Evolutionary conservation across 2,797 vertebrate genomes (phyloP).

Genomic region (Xiphorhynchus erythropygius): DNA sequence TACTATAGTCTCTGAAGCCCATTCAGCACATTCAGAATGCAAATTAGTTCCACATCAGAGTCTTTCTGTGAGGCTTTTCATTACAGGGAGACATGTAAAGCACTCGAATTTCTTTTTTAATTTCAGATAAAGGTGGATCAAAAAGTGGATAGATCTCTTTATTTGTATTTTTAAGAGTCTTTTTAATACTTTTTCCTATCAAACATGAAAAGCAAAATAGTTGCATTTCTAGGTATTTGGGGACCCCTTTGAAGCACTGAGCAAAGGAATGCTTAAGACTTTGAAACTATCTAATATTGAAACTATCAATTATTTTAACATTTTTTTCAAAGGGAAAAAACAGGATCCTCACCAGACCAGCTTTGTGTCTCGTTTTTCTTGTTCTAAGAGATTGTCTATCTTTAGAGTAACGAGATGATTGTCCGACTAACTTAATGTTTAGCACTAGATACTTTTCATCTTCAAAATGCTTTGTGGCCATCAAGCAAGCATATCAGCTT

Average conservation of each 20-base stretch:
- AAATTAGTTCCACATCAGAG: constrained; percentile 39
- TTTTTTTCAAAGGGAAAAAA: constrained; percentile 53
- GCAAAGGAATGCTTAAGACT: constrained; percentile 39
- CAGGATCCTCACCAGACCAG: constrained; percentile 15
- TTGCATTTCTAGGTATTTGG: constrained; percentile 27
- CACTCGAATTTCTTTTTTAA: neutral
- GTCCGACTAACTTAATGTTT: neutral
- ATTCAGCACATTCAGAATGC: constrained; percentile 30
- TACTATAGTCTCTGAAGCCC: constrained; percentile 17
- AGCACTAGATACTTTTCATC: neutral
- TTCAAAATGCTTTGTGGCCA: constrained; percentile 3
- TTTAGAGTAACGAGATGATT: neutral
- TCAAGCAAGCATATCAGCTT: neutral
- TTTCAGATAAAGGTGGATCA: constrained; percentile 48
- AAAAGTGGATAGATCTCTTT: constrained; percentile 19
- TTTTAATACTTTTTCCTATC: constrained; percentile 17
- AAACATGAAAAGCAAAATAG: constrained; percentile 29
- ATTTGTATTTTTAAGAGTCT: constrained; percentile 49
- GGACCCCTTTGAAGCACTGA: constrained; percentile 36
- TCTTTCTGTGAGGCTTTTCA: constrained; percentile 23
- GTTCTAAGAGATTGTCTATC: constrained; percentile 27
- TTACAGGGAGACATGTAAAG: constrained; percentile 17
- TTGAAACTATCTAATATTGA: constrained; percentile 40
- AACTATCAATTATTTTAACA: constrained; percentile 48
- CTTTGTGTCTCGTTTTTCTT: neutral